phyloP scores from a whole-genome alignment of 2,797 vertebrate genomes.

The Numenius phaeopus region DNA sequence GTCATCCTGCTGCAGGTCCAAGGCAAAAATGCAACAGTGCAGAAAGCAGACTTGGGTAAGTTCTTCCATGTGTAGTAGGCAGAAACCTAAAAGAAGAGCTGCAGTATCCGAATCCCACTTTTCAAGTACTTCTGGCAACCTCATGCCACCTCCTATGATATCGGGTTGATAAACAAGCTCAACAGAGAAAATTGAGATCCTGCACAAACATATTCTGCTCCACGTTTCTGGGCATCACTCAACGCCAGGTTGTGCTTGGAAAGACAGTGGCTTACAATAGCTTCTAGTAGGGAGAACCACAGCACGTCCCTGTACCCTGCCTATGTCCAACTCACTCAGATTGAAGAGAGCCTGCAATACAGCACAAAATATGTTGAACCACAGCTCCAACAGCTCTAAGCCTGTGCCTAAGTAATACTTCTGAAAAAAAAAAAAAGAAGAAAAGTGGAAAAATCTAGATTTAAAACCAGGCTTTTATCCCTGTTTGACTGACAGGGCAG shows the following conservation, averaged over 20 bases:
- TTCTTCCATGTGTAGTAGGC: rapidly evolving
- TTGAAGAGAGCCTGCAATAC: background rate
- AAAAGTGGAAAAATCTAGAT: background rate
- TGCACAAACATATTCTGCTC: background rate
- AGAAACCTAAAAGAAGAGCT: background rate
- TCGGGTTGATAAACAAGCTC: background rate
- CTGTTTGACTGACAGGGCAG: background rate
- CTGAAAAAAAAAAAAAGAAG: background rate
- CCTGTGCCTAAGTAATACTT: background rate
- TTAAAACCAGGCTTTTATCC: background rate
- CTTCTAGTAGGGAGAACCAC: background rate
- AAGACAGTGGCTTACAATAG: background rate
- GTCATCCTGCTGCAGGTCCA: background rate
- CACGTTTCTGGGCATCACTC: background rate
- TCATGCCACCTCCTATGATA: background rate
- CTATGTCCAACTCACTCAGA: background rate
- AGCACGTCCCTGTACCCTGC: background rate
- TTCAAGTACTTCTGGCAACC: background rate
- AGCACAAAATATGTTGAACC: background rate
- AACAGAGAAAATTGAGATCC: background rate
- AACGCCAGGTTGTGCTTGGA: background rate
- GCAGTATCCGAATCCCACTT: background rate
- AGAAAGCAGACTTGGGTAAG: background rate
- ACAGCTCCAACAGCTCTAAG: background rate
- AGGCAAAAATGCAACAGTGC: background rate